A percentile compares a stretch with the other conserved stretches of the same genome.
phyloP scores from a whole-genome alignment of 2,797 vertebrate genomes.

The Myotis findleyi region DNA sequence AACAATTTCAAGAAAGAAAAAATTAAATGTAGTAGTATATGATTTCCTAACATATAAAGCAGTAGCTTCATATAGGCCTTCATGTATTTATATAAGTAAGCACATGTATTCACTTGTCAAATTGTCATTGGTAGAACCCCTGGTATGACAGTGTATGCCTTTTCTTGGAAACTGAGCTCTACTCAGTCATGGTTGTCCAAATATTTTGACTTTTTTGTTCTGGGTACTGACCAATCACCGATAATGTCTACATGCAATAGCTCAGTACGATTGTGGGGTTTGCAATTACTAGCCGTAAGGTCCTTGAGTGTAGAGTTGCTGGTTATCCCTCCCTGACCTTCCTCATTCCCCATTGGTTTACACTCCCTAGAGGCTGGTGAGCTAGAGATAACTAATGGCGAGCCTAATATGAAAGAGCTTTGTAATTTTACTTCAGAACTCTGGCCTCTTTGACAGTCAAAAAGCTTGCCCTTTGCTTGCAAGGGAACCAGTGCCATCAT shows the following conservation, averaged over 20 bases:
- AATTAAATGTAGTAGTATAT: background rate
- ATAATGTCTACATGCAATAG: background rate
- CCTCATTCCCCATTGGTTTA: background rate
- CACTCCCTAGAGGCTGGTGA: background rate
- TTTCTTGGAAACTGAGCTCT: constrained; percentile 1
- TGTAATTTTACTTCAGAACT: background rate
- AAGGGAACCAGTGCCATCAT: background rate
- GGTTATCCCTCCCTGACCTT: background rate
- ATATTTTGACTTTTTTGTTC: background rate
- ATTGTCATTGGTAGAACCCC: background rate
- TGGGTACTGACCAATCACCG: background rate
- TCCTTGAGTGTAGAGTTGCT: background rate
- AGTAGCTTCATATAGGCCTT: background rate
- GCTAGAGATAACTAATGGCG: background rate
- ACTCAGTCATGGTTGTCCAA: background rate
- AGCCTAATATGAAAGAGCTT: background rate
- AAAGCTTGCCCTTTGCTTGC: constrained; percentile 25
- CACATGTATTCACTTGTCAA: background rate
- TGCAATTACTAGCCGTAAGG: background rate
- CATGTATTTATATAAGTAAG: background rate
- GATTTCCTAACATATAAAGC: background rate
- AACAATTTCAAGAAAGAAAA: constrained; percentile 34
- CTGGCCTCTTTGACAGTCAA: constrained; percentile 4
- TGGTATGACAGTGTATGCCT: background rate
- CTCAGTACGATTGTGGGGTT: background rate